A percentile compares a stretch with the other conserved stretches of the same genome.
These are phyloP conservation scores for Microctonus aethiopoides DNA, from an alignment of 2,888 invertebrate species.

Conservation along the genomic window DNA sequence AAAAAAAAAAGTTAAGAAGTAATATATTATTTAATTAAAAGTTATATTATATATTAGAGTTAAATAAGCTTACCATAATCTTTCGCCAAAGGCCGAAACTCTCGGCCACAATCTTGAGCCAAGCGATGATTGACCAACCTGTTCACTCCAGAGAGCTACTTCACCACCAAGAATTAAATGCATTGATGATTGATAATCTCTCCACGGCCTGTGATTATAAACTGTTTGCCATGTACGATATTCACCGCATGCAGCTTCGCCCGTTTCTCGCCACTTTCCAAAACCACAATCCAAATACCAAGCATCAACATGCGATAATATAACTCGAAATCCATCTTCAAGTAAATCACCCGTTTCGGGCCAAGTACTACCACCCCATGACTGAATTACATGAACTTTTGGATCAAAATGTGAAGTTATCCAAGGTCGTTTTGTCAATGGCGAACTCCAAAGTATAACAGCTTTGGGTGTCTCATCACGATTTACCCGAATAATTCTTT, in stretches of 20 bases:
- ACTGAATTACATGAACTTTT: conserved; percentile 81
- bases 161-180: conserved; percentile 78
- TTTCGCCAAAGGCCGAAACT: conserved; percentile 83
- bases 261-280: conserved; percentile 85
- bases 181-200: conserved; percentile 62
- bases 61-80: conserved; percentile 72
- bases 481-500: conserved; percentile 74
- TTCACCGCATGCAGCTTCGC: conserved; percentile 87
- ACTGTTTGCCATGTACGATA: conserved; percentile 89
- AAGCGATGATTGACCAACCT: conserved; percentile 78
- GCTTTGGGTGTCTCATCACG: conserved; percentile 70
- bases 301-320: conserved; percentile 87
- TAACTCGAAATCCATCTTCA: conserved; percentile 80
- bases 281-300: conserved; percentile 92
- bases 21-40: too few relatives aligned
- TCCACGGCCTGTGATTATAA: conserved; percentile 86
- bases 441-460: conserved; percentile 81
- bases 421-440: conserved; percentile 79
- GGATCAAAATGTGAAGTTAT: conserved; percentile 75
- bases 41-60: not conserved
- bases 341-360: conserved; percentile 81
- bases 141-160: conserved; percentile 88
- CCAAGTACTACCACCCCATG: conserved; percentile 87
- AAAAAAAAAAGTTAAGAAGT: not conserved
- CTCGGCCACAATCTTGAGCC: conserved; percentile 88